A percentile compares a stretch with the other conserved stretches of the same genome.
Evolutionary conservation across 37 sponge, comb jelly and placozoan species (phyloP).

Genomic region (Diacarnus erythraeanus): DNA sequence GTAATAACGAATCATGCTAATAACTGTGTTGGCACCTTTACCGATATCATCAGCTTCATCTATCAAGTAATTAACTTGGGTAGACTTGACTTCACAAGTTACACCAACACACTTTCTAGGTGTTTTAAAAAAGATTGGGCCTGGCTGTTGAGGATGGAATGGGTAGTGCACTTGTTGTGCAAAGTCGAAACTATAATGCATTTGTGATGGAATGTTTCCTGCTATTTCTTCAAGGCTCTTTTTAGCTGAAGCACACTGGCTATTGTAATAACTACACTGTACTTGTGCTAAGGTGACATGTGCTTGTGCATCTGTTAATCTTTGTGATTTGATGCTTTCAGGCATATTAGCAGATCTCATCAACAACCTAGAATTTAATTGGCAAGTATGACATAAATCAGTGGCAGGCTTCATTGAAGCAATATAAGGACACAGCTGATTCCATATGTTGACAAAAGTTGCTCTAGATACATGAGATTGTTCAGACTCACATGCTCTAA

Average conservation of each 20-base stretch:
- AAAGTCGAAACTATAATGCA: conserved; percentile 45
- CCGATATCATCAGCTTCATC: conserved; percentile 37
- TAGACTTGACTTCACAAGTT: neutral
- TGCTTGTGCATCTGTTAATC: neutral
- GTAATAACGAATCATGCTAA: conserved; percentile 34
- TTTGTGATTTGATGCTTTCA: neutral
- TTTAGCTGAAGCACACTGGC: neutral
- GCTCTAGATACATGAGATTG: neutral
- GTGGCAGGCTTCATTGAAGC: neutral
- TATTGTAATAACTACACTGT: neutral
- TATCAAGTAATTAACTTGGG: conserved; percentile 32
- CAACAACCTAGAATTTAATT: neutral
- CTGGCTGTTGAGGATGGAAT: conserved; percentile 35
- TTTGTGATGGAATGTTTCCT: neutral
- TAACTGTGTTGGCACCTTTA: too few relatives aligned
- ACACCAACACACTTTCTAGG: conserved; percentile 28
- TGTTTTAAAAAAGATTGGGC: conserved; percentile 28
- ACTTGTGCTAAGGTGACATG: neutral
- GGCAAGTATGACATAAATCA: conserved; percentile 17
- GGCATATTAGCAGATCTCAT: conserved; percentile 3
- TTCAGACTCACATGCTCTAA: neutral
- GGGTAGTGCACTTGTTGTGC: conserved; percentile 28
- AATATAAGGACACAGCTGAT: neutral
- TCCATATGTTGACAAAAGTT: neutral
- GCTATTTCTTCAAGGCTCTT: neutral